Evolutionary conservation across 1,140 invertebrate genomes (phyloP).

Genomic region (Spodoptera frugiperda): DNA sequence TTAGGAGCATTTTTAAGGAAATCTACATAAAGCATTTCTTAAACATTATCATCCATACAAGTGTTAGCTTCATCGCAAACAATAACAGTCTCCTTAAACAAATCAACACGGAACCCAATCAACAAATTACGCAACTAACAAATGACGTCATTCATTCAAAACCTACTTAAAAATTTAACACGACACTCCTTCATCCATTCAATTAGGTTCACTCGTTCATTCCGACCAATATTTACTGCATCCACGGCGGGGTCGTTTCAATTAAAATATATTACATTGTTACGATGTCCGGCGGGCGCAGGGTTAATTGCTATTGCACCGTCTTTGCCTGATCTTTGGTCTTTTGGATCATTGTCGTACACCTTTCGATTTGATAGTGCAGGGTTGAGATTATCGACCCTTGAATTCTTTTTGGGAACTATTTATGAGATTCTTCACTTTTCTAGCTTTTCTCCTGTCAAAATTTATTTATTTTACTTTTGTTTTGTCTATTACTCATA

Average conservation of each 20-base stretch:
- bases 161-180: conserved; percentile 43
- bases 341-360: conserved; percentile 63
- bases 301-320: conserved; percentile 81
- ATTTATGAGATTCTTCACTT: not conserved
- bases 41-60: not conserved
- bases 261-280: conserved; percentile 83
- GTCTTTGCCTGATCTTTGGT: conserved; percentile 74
- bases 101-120: not conserved
- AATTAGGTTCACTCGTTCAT: conserved; percentile 63
- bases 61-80: not conserved
- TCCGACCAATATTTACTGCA: conserved; percentile 60
- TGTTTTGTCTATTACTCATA: not conserved
- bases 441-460: not conserved
- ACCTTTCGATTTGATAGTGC: conserved; percentile 61
- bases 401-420: not conserved
- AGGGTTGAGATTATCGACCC: conserved; percentile 46
- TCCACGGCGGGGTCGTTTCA: conserved; percentile 71
- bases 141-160: conserved; percentile 44
- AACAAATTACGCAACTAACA: conserved; percentile 25
- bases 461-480: not conserved
- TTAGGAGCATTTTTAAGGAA: no score
- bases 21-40: no score
- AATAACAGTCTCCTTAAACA: conserved; percentile 12
- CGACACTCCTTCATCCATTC: conserved; percentile 56
- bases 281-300: conserved; percentile 62